Evolutionary conservation across 2,888 invertebrate genomes (phyloP).

Genomic region (Amphipoea oculea): DNA sequence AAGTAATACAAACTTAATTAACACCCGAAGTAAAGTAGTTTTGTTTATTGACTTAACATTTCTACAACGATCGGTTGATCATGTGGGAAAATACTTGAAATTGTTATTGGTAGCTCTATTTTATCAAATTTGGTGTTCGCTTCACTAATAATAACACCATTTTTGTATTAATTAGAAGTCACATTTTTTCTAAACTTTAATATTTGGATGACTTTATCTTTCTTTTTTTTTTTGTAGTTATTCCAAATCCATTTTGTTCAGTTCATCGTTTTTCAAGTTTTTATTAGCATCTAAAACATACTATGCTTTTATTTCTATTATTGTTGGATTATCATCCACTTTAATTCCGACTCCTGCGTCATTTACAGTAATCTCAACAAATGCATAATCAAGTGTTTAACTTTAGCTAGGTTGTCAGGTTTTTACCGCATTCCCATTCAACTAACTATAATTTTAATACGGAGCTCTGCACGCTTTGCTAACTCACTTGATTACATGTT

Average conservation of each 20-base stretch:
- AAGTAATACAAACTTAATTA: slow-evolving; percentile 75
- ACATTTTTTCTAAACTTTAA: not conserved
- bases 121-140: not conserved
- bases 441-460: slow-evolving; percentile 41
- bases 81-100: slow-evolving; percentile 28
- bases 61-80: slow-evolving; percentile 34
- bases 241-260: not conserved
- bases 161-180: not conserved
- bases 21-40: slow-evolving; percentile 72
- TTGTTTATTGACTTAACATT: slow-evolving; percentile 71
- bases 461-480: slow-evolving; percentile 54
- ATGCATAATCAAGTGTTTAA: slow-evolving; percentile 33
- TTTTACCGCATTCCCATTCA: slow-evolving; percentile 50
- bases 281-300: not conserved
- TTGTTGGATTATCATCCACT: not conserved
- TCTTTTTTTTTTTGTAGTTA: accelerated
- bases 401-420: slow-evolving; percentile 39
- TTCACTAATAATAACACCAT: not conserved
- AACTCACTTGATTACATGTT: slow-evolving; percentile 49
- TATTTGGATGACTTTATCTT: not conserved
- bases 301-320: not conserved
- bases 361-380: slow-evolving; percentile 35
- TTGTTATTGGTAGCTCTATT: not conserved
- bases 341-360: slow-evolving; percentile 3
- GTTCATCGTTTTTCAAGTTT: not conserved